These are phyloP conservation scores for Phaenicophaeus curvirostris DNA, from an alignment of 2,797 vertebrate species.

Conservation along the genomic window DNA sequence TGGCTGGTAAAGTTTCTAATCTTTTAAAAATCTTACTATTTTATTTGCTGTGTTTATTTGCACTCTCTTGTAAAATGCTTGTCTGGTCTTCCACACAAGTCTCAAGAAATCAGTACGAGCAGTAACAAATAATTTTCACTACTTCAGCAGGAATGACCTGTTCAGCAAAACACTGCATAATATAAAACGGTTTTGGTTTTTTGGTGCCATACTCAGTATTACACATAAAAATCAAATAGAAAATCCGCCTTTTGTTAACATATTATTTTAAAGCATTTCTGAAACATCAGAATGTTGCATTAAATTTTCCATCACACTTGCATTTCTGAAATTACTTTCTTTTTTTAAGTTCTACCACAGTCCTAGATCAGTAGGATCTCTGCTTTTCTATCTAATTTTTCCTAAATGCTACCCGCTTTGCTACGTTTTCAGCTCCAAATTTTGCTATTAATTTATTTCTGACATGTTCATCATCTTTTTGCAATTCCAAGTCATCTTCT, in stretches of 20 bases:
- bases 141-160: neutral
- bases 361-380: neutral
- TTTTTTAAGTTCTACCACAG: neutral
- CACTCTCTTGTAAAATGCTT: neutral
- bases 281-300: neutral
- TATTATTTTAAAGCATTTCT: neutral
- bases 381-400: slow-evolving; percentile 58
- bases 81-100: neutral
- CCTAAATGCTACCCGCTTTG: slow-evolving; percentile 74
- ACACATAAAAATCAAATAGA: neutral
- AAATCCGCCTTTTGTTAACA: neutral
- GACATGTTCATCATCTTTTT: slow-evolving; percentile 56
- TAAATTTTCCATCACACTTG: neutral
- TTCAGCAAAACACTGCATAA: neutral
- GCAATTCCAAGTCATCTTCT: slow-evolving; percentile 78
- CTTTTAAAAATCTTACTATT: neutral
- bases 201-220: neutral
- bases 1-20: neutral
- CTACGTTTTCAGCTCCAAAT: slow-evolving; percentile 79
- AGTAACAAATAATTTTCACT: neutral
- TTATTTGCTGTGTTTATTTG: neutral
- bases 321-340: neutral
- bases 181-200: neutral
- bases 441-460: slow-evolving; percentile 71
- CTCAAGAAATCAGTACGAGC: neutral